Conservation (phyloP, 92 coral and sea anemone species). For the Blastomussa wellsi region DNA sequence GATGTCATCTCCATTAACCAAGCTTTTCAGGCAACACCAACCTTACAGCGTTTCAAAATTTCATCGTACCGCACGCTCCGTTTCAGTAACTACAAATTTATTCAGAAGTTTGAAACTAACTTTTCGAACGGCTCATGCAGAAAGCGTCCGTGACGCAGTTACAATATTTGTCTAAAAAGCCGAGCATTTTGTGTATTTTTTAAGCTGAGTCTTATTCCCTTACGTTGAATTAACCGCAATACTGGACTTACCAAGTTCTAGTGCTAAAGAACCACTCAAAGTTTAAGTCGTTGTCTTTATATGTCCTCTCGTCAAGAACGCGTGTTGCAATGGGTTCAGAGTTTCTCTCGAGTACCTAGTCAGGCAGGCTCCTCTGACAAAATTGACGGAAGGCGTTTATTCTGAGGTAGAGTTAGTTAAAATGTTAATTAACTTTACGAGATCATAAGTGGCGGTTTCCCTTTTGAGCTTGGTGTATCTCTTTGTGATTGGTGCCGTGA, state of each 20-base stretch:
- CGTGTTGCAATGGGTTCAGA: not conserved
- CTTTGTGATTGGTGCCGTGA: conserved; percentile 32
- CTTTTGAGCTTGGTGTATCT: conserved; percentile 1
- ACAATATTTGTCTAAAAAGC: not conserved
- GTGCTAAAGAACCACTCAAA: not conserved
- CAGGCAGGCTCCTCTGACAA: conserved; percentile 34
- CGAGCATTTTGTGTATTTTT: not conserved
- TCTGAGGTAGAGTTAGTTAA: conserved; percentile 7
- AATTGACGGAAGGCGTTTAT: conserved; percentile 29
- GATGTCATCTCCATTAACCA: not conserved
- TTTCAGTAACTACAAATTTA: not conserved
- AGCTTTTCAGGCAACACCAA: not conserved
- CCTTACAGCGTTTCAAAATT: not conserved
- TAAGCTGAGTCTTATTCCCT: not conserved
- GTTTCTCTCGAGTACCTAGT: conserved; percentile 26
- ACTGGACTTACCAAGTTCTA: not conserved
- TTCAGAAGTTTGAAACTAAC: not conserved
- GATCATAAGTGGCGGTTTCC: conserved; percentile 28
- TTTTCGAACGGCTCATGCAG: conserved; percentile 2
- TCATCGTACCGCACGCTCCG: not conserved
- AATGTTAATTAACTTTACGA: conserved; percentile 36
- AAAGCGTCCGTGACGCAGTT: conserved; percentile 1
- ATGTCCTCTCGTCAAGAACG: not conserved
- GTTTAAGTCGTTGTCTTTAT: not conserved
- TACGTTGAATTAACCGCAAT: not conserved